Evolutionary conservation across 2,888 invertebrate species (phyloP), one percentile per base, ranked within the genome.

Genomic region (Fabriciana adippe): DNA sequence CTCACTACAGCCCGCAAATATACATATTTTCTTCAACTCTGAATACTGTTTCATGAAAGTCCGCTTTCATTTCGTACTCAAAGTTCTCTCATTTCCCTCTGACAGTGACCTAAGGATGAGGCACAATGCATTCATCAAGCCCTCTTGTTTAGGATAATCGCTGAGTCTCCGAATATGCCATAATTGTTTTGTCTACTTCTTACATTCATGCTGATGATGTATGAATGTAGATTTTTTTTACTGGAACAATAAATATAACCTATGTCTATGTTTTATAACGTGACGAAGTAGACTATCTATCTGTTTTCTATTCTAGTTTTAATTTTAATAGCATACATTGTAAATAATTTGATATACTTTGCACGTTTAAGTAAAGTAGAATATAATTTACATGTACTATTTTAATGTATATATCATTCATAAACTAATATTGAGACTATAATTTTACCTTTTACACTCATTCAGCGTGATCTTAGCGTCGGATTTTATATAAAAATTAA

Each of bases 71-170:
- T 55, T 54, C 45, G 59, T 62, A 55, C 57, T 61, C 55, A 65
- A 68, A 70, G 67, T 69, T 63, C 51, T 61, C 65, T 61, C 55
- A 55, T 64, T 65, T 68, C 71, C 72, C 71, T 73, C 71, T 57
- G 57, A 73, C 74, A 79, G 79, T 86, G 86, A 87, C 86, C 87
- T 84, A 82, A 86, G 86, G 83, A 82, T 77, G 72, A 73, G 76
- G 55, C 80, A 90, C 89, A 91, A 90, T 89, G 72, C 79, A 78
- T 84, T 91, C 90, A 90, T 91, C 90, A 91, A 82, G 68, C 78
- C 67, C 88, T 86, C 90, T 90, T 91, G 90, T 90, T 88, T 87
- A 82, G 81, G 80, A 78, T 84, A 86, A 85, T 80, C 77, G 79
- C 75, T 76, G 79, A 67, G 76, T 75, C 66, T 66, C 60, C 55